Evolutionary conservation across 2,888 invertebrate species (phyloP).

Genomic region (Subacronicta megacephala): DNA sequence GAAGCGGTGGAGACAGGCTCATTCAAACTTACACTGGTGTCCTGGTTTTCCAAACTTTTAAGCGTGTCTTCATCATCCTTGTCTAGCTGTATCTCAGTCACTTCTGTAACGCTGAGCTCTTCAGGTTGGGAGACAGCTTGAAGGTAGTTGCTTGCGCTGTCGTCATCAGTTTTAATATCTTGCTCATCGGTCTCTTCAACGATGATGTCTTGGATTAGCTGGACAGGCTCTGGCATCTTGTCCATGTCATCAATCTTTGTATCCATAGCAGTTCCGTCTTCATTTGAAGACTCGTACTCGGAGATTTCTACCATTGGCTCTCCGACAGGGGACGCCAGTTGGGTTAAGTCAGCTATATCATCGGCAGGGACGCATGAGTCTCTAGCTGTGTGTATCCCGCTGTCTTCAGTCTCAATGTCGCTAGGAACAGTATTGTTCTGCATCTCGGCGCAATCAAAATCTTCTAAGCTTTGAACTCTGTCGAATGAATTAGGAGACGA

Average conservation of each 20-base stretch:
- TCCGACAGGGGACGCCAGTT: conserved; percentile 84
- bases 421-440: conserved; percentile 89
- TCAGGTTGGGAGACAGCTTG: conserved; percentile 84
- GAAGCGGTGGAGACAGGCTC: conserved; percentile 84
- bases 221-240: conserved; percentile 64
- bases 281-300: conserved; percentile 85
- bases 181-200: conserved; percentile 85
- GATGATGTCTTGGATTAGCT: conserved; percentile 76
- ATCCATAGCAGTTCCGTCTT: conserved; percentile 75
- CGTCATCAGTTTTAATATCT: conserved; percentile 79
- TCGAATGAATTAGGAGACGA: conserved; percentile 89
- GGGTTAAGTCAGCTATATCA: conserved; percentile 91
- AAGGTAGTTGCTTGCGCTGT: conserved; percentile 83
- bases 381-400: conserved; percentile 94
- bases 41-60: conserved; percentile 88
- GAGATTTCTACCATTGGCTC: conserved; percentile 82
- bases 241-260: conserved; percentile 74
- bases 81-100: conserved; percentile 86
- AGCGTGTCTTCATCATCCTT: conserved; percentile 88
- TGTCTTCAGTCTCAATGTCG: conserved; percentile 93
- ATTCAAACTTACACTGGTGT: conserved; percentile 89
- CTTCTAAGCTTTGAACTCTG: conserved; percentile 91
- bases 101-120: conserved; percentile 82
- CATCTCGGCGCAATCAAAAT: conserved; percentile 91
- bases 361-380: conserved; percentile 94